Evolutionary conservation across 2,888 invertebrate species (phyloP), one percentile per base, ranked within the genome.

Genomic region (Drosophila anomalipes): DNA sequence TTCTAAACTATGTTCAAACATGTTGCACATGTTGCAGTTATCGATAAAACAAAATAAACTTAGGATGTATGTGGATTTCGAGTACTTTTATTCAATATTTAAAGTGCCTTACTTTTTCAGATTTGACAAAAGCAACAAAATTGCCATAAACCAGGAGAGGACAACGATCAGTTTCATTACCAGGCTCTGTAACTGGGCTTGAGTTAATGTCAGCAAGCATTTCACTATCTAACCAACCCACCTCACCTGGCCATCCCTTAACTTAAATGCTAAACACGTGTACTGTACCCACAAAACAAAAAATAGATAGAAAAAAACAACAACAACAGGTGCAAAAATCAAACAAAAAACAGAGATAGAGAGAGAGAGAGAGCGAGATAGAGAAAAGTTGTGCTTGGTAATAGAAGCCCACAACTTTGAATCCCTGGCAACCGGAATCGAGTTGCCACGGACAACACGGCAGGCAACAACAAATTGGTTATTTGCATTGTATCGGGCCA

Each of bases 281-380:
- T 65, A 62, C 10, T 14, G 52, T 14, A 12, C 22, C 5, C 22
- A 44, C n/a, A 65, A 52, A 37, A 69, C 37, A 70, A 63, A 62
- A 58, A 32, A 57, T 7, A 33, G 49, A 52, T 22, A 61, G 3
- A n/a, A 33, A n/a, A 65, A 53, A 44, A 41, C 0, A 56, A 53
- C 61, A 79, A 86, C 89, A 86, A 86, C 89, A 86, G 90, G 90
- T 90, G 90, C 81, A 86, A 74, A 58, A 9, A 37, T 16, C 49
- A 74, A 70, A 74, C 56, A 56, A 70, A 67, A 53, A 69, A 63
- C 65, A 61, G 22, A 60, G 9, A 22, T 22, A 30, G 0, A 49
- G 16, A 16, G 1, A 16, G 4, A 28, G 0, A 37, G 1, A 22
- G 33, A 2, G 0, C 19, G 5, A 37, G 0, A 53, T 3, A 22